Base-by-base conservation (phyloP, 1,140 invertebrate genomes). In the Elymnias hypermnestra region DNA sequence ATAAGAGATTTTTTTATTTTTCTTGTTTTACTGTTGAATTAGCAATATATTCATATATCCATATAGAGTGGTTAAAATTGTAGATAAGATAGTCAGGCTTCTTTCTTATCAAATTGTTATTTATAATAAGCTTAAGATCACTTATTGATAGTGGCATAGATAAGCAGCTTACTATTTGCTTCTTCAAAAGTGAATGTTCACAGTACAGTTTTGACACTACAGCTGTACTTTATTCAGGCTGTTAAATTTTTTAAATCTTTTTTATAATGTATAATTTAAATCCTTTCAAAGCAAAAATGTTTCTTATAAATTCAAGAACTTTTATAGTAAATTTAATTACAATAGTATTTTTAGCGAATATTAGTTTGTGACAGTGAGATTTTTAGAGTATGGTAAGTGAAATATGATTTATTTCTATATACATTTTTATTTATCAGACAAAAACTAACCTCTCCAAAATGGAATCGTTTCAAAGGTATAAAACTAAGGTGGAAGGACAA, bases 391-490 rank as follows among this genome's bases (percentile, higher is more conserved):
- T 76, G 79, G 79, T 81, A 57, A 79, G 71, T 62, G 25, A 37
- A 37, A 43, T 48, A 51, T 44, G 53, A 51, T 46, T 41, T 56
- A 9, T 33, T 10, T 4, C 14, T 56, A 36, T 28, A 50, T 36
- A 63, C 29, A 59, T 54, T 57, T 64, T 69, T 87, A 70, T 91
- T 72, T 91, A 92, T 64, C 87, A 97, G 96, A 90, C 96, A 98
- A 89, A 98, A 98, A 88, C 87, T 99, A 73, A 98, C 97, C 40
- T 99, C 98, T 55, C 98, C 98, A 53, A 99, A 98, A 92, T 99
- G 98, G 98, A 99, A 99, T 88, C 92, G 96, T 68, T 99, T 99
- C 89, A 97, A 98, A 89, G 98, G 98, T 40, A 93, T 99, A 57
- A 93, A 97, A 65, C 87, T 99, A 40, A 90, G 95, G 63, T 97